Base-by-base conservation (phyloP, 1,140 invertebrate species). In the Cotesia glomerata region DNA sequence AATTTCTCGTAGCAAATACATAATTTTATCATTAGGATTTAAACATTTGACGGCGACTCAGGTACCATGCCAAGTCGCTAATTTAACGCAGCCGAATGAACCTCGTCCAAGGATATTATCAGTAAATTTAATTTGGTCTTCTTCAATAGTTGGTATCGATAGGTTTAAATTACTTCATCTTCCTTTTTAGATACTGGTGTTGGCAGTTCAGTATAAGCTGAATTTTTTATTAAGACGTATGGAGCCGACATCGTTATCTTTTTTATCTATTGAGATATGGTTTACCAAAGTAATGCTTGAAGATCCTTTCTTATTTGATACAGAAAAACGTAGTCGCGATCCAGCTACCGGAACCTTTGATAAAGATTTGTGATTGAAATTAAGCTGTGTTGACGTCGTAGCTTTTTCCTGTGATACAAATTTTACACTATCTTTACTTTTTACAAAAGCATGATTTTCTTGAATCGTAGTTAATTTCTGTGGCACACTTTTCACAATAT, bases 31-130 rank as follows among this genome's bases (percentile, higher is more conserved):
- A 2, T 4, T 0, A n/a, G 34, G 4, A 7, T 52, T 3, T 34
- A 64, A 54, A 14, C 8, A 64, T 64, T 71, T 71, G 4, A 71
- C 45, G 3, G 69, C 61, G 9, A 71, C 69, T 3, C 52, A 13
- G 4, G 69, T 59, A 9, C 58, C 58, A 32, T 26, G 3, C 58
- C 58, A 59, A 32, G 16, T 59, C 5, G 5, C 16, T 34, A 59
- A 59, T 59, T 3, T 34, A 5, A 59, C 58, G 32, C 14, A 18
- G 5, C 58, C 58, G 8, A 59, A 59, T 18, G 58, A 9, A 13
- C 58, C 58, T 8, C 18, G 14, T 8, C 58, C 58, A 13, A 14
- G 16, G 5, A 54, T n/a, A 14, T 54, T 54, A 1, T 14, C 52
- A 5, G 52, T 14, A 54, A 54, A 54, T 14, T 54, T 54, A 5